phyloP scores from a whole-genome alignment of 2,888 invertebrate species.

The Thecocarcelia acutangulata region DNA sequence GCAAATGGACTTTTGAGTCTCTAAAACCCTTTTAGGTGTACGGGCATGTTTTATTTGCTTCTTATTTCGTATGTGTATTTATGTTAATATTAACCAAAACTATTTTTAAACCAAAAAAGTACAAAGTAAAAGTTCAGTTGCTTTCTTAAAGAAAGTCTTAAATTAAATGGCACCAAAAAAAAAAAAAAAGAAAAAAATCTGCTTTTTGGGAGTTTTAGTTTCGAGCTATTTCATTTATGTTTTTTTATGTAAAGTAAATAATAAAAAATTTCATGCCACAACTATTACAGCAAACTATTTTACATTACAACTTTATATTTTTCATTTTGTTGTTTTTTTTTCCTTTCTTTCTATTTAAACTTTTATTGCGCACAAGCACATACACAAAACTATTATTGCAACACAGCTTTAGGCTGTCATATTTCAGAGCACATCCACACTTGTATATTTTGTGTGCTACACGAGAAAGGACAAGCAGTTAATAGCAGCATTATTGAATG shows the following conservation, averaged over 20 bases:
- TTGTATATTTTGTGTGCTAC: conserved; percentile 22
- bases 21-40: conserved; percentile 26
- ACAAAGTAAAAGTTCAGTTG: conserved; percentile 45
- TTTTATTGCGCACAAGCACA: conserved; percentile 45
- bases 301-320: conserved; percentile 17
- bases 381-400: conserved; percentile 64
- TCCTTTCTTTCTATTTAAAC: conserved; percentile 46
- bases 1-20: conserved; percentile 1
- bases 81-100: conserved; percentile 64
- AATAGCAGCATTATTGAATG: conserved; percentile 58
- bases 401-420: conserved; percentile 68
- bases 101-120: conserved; percentile 40
- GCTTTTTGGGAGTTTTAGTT: conserved; percentile 34
- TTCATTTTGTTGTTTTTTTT: too few relatives aligned
- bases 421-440: conserved; percentile 50
- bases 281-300: conserved; percentile 59
- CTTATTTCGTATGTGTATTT: conserved; percentile 57
- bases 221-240: conserved; percentile 46
- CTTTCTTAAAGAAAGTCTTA: conserved; percentile 53
- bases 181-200: conserved; percentile 54
- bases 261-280: conserved; percentile 68
- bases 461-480: neutral
- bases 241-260: conserved; percentile 63
- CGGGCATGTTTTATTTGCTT: conserved; percentile 2
- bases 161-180: conserved; percentile 43